Evolutionary conservation across 1,140 invertebrate species (phyloP).

Genomic region (Ostrea edulis): DNA sequence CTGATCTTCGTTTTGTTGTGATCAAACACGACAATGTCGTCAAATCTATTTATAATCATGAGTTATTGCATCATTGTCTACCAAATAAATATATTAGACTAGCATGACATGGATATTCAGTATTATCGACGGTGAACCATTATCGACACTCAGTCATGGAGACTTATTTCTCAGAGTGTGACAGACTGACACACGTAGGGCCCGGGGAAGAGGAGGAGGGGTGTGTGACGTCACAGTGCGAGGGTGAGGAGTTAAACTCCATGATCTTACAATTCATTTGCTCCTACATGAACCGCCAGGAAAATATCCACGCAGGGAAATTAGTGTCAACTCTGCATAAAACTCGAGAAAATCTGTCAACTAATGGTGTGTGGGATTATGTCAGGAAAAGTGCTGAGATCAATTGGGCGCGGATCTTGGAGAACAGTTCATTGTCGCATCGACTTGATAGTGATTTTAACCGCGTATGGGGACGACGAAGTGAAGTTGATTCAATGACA

Average conservation of each 20-base stretch:
- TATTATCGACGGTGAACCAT: too few species aligned
- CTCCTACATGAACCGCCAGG: background rate
- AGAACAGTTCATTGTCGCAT: background rate
- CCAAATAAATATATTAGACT: too few species aligned
- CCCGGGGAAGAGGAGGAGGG: background rate
- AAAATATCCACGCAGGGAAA: conserved; percentile 15
- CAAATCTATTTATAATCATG: too few species aligned
- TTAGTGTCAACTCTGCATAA: conserved; percentile 13
- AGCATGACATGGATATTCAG: too few species aligned
- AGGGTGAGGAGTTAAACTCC: background rate
- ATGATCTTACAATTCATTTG: too few species aligned
- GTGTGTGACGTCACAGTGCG: background rate
- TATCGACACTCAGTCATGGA: background rate
- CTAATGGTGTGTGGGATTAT: background rate
- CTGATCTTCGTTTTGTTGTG: too few species aligned
- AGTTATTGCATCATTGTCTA: too few species aligned
- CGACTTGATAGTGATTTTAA: background rate
- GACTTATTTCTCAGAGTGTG: background rate
- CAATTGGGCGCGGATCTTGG: background rate
- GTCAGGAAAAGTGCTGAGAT: background rate
- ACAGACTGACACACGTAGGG: background rate
- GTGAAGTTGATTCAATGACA: background rate
- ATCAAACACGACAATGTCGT: too few species aligned
- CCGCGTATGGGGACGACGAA: background rate
- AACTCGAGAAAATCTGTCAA: background rate